These are phyloP conservation scores for Apamea sordens DNA, from an alignment of 2,888 invertebrate genomes.

Conservation along the genomic window DNA sequence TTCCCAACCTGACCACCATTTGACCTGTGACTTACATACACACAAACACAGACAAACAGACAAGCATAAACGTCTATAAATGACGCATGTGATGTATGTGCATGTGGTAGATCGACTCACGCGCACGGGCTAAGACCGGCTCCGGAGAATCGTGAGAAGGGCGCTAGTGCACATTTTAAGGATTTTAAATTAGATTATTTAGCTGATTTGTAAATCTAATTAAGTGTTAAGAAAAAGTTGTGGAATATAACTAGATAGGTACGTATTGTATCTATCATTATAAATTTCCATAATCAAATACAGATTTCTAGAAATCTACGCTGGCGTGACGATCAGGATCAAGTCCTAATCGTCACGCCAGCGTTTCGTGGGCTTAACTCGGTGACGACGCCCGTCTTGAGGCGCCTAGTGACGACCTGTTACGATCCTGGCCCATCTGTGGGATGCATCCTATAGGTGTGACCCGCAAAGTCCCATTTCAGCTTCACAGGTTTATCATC, in stretches of 20 bases:
- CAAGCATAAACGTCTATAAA: slow-evolving; percentile 24
- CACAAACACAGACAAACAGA: slow-evolving; percentile 29
- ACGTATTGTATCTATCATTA: not conserved
- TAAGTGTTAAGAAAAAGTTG: not conserved
- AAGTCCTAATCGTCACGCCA: too few relatives aligned
- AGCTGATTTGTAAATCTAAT: not conserved
- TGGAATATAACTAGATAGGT: not conserved
- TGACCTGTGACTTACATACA: slow-evolving; percentile 74
- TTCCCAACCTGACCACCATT: slow-evolving; percentile 69
- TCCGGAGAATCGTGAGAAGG: slow-evolving; percentile 23
- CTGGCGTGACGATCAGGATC: too few relatives aligned
- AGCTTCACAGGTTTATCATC: not conserved
- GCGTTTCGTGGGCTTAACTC: too few relatives aligned
- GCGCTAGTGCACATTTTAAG: slow-evolving; percentile 37
- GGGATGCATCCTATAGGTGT: not conserved
- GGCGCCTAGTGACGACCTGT: too few relatives aligned
- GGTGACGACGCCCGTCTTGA: too few relatives aligned
- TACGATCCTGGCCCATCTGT: too few relatives aligned
- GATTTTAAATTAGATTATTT: slow-evolving; percentile 1
- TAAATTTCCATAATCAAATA: not conserved
- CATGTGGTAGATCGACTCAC: slow-evolving; percentile 45
- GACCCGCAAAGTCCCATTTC: not conserved
- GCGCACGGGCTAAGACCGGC: slow-evolving; percentile 53
- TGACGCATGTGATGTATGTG: slow-evolving; percentile 17
- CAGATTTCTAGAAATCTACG: too few relatives aligned